Evolutionary conservation across 2,797 vertebrate species (phyloP).

Genomic region (Scarus forsteni): DNA sequence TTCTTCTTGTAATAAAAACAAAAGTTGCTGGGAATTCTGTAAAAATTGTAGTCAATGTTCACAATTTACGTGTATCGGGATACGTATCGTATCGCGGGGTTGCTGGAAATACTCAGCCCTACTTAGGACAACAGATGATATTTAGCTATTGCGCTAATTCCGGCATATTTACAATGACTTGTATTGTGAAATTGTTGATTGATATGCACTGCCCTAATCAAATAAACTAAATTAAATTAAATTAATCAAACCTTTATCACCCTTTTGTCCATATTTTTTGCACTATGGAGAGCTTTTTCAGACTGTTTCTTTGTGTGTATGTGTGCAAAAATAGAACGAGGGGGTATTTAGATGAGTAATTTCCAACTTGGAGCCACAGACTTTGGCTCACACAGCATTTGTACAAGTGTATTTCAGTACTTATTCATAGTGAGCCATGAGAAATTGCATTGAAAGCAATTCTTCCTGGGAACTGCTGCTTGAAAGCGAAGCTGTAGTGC

Average conservation of each 20-base stretch:
- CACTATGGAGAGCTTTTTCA: not conserved
- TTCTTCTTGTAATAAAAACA: no score
- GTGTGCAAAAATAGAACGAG: constrained; percentile 19
- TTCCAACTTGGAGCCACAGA: constrained; percentile 39
- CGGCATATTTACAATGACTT: no score
- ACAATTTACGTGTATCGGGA: no score
- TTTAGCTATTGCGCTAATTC: no score
- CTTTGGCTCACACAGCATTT: constrained; percentile 28
- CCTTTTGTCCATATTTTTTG: constrained; percentile 1
- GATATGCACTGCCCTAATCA: no score
- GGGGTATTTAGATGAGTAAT: constrained; percentile 21
- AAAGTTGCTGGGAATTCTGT: no score
- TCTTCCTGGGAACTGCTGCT: constrained; percentile 64
- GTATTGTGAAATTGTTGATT: no score
- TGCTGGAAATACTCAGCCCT: no score
- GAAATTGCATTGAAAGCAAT: constrained; percentile 19
- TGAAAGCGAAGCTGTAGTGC: constrained; percentile 18
- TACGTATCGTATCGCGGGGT: no score
- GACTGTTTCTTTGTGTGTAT: constrained; percentile 24
- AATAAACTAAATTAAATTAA: no score
- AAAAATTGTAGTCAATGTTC: no score
- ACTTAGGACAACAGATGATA: no score
- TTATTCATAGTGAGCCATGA: constrained; percentile 24
- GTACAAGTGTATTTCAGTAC: constrained; percentile 30
- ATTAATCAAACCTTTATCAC: not conserved